These are phyloP conservation scores for Phrynosoma platyrhinos DNA, from an alignment of 2,113 vertebrate genomes.

Conservation along the genomic window DNA sequence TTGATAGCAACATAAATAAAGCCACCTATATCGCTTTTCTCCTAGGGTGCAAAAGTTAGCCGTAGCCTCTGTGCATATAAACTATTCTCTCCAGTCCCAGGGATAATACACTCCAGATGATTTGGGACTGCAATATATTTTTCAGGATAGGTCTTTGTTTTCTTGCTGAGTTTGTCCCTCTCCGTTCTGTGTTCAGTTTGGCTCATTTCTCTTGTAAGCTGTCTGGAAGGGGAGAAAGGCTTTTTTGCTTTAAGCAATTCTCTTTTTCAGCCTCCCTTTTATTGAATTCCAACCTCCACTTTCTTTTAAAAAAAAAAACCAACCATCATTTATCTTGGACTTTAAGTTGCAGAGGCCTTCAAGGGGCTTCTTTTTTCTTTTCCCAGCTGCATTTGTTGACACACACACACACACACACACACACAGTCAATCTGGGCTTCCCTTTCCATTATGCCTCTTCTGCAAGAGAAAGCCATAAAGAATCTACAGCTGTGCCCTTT, in stretches of 20 bases:
- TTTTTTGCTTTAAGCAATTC: constrained; percentile 79
- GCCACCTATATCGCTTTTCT: neutral
- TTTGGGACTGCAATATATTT: constrained; percentile 69
- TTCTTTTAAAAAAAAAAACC: constrained; percentile 75
- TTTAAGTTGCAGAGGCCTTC: constrained; percentile 81
- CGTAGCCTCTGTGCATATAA: constrained; percentile 56
- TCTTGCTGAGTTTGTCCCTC: constrained; percentile 66
- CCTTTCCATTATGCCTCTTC: constrained; percentile 72
- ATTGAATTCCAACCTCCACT: constrained; percentile 90
- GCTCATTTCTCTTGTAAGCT: constrained; percentile 86
- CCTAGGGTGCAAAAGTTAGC: constrained; percentile 29
- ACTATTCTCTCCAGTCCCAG: neutral
- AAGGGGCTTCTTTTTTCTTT: constrained; percentile 84
- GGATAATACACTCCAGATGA: constrained; percentile 55
- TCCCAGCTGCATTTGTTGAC: constrained; percentile 98
- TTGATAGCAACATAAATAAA: constrained; percentile 32
- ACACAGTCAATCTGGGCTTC: constrained; percentile 87
- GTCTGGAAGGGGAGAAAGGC: constrained; percentile 84
- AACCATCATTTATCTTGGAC: constrained; percentile 83
- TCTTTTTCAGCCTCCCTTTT: constrained; percentile 80
- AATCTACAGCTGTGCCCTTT: constrained; percentile 96
- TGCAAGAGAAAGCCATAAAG: constrained; percentile 85
- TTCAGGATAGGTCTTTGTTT: constrained; percentile 83
- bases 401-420: constrained; percentile 84
- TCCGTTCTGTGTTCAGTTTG: constrained; percentile 72